Percentiles rank a stretch among this genome's conserved stretches.
Evolutionary conservation across 92 coral and sea anemone genomes (phyloP).

Genomic region (Ricordea florida): DNA sequence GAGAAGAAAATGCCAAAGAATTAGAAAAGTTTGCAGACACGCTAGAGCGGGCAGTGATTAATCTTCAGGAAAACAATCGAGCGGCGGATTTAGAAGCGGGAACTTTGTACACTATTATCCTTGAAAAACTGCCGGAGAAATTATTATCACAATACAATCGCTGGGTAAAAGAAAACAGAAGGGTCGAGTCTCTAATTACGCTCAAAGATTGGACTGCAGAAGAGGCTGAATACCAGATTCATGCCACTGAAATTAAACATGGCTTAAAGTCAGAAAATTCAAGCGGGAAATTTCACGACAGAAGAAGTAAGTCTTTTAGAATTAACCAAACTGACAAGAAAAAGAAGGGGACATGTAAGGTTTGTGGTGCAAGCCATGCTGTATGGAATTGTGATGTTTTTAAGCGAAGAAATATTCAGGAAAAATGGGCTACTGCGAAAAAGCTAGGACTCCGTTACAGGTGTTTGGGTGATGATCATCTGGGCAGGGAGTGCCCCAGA

Average conservation of each 20-base stretch:
- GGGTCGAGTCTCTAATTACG: background rate
- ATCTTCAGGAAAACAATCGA: too few species aligned
- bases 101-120: too few species aligned
- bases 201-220: conserved; percentile 21
- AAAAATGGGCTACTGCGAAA: conserved; percentile 37
- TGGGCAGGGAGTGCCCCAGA: too few species aligned
- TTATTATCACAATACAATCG: too few species aligned
- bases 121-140: too few species aligned
- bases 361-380: too few species aligned
- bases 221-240: conserved; percentile 22
- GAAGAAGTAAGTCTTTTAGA: background rate
- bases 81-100: too few species aligned
- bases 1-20: conserved; percentile 33
- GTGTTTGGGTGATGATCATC: conserved; percentile 24
- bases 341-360: too few species aligned
- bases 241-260: conserved; percentile 21
- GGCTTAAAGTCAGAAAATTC: conserved; percentile 7
- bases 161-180: conserved; percentile 30
- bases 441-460: conserved; percentile 33
- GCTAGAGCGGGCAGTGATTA: too few species aligned
- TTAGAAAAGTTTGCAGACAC: conserved; percentile 46
- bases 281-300: background rate
- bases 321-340: too few species aligned
- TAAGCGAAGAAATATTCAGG: too few species aligned
- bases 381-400: too few species aligned